phyloP scores from a whole-genome alignment of 35 echinoderm and acorn worm species.

The Stichopus chloronotus region DNA sequence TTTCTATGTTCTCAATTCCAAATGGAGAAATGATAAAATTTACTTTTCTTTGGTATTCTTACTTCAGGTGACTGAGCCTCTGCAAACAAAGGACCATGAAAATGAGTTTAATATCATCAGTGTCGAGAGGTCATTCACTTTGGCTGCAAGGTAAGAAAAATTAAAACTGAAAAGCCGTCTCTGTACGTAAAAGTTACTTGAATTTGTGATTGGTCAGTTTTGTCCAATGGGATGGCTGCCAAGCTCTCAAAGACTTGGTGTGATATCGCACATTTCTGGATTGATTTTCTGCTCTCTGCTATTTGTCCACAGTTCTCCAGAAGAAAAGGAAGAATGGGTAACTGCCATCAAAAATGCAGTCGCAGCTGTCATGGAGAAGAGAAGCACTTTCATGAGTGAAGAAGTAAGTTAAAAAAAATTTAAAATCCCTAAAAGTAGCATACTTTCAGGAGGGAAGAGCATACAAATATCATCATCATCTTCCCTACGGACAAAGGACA shows the following conservation, averaged over 20 bases:
- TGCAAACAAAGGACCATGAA: slow-evolving; percentile 71
- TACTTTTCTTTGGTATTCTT: not conserved
- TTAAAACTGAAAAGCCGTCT: not conserved
- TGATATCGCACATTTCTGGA: too few species aligned
- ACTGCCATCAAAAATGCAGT: slow-evolving; percentile 70
- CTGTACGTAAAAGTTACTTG: too few species aligned
- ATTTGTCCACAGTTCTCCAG: slow-evolving; percentile 57
- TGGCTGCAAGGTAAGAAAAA: slow-evolving; percentile 71
- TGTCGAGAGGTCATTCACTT: slow-evolving; percentile 84
- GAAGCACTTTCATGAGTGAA: slow-evolving; percentile 68
- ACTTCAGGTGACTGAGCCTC: slow-evolving; percentile 68
- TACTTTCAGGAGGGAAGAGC: too few species aligned
- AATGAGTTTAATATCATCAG: slow-evolving; percentile 86
- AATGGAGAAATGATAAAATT: too few species aligned
- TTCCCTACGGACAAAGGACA: too few species aligned
- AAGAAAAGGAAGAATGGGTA: slow-evolving; percentile 77
- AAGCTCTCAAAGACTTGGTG: too few species aligned
- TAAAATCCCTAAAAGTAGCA: too few species aligned
- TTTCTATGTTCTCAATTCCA: too few species aligned
- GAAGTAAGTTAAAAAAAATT: slow-evolving; percentile 15
- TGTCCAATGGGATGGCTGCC: too few species aligned
- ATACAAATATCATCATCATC: too few species aligned
- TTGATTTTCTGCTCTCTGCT: too few species aligned
- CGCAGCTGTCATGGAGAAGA: slow-evolving; percentile 67
- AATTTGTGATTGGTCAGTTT: too few species aligned